These are phyloP conservation scores for Petrocephalus schoutedeni DNA, from an alignment of 2,797 vertebrate genomes.

Conservation along the genomic window DNA sequence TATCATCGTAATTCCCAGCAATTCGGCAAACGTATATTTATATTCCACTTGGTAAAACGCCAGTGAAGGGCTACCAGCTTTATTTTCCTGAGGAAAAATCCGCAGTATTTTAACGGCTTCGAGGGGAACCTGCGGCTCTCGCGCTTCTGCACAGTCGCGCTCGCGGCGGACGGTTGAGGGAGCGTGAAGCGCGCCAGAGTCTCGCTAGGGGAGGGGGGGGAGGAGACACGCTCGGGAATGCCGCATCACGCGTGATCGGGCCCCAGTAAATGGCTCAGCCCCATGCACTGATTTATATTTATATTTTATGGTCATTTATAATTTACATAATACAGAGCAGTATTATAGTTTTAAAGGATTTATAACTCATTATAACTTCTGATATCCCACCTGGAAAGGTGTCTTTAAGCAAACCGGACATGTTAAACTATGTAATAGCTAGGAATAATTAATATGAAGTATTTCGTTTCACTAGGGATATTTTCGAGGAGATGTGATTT, in stretches of 20 bases:
- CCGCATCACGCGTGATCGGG: neutral
- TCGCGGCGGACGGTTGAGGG: neutral
- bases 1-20: conserved; percentile 30
- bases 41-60: neutral
- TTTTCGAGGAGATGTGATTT: neutral
- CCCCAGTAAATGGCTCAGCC: neutral
- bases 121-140: neutral
- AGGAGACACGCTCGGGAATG: conserved; percentile 2
- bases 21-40: neutral
- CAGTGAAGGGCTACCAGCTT: neutral
- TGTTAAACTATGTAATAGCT: neutral
- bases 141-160: neutral
- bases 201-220: neutral
- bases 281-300: neutral
- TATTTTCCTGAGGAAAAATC: neutral
- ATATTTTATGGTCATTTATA: neutral
- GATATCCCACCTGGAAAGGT: neutral
- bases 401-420: neutral
- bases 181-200: neutral
- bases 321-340: neutral
- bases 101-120: neutral
- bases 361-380: neutral
- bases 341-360: neutral
- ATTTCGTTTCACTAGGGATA: neutral
- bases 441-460: neutral